Percentiles rank a stretch among this genome's conserved stretches.
Evolutionary conservation across 2,888 invertebrate genomes (phyloP).

Genomic region (Euzetes globulus): DNA sequence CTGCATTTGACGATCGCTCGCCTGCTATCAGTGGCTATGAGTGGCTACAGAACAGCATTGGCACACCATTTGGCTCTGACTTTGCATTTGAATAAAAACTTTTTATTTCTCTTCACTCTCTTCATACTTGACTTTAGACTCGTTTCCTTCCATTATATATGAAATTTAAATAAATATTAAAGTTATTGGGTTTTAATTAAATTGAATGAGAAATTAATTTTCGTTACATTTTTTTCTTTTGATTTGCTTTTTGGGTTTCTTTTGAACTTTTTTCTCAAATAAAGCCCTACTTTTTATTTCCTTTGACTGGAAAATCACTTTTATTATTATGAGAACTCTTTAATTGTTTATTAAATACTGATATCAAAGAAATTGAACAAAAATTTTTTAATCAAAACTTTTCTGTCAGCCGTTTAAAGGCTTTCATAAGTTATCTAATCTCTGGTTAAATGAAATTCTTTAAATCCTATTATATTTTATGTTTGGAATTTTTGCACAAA

Average conservation of each 20-base stretch:
- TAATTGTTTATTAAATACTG: slow-evolving; percentile 2
- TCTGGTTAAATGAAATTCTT: not conserved
- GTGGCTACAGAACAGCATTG: too few species aligned
- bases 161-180: not conserved
- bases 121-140: slow-evolving; percentile 1
- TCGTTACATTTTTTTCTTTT: not conserved
- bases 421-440: not conserved
- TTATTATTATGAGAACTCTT: not conserved
- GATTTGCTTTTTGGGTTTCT: not conserved
- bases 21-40: too few species aligned
- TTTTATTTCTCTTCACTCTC: not conserved
- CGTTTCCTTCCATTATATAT: not conserved
- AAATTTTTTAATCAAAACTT: not conserved
- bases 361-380: not conserved
- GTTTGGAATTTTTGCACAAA: not conserved
- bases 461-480: not conserved
- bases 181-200: not conserved
- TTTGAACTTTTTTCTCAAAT: not conserved
- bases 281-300: slow-evolving; percentile 3
- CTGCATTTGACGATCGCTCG: too few species aligned
- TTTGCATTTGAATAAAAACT: not conserved
- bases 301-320: not conserved
- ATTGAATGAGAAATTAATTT: slow-evolving; percentile 6
- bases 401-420: not conserved
- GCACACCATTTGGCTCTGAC: not conserved